These are phyloP conservation scores for Troilus luridus DNA, from an alignment of 2,888 invertebrate species.

Conservation along the genomic window DNA sequence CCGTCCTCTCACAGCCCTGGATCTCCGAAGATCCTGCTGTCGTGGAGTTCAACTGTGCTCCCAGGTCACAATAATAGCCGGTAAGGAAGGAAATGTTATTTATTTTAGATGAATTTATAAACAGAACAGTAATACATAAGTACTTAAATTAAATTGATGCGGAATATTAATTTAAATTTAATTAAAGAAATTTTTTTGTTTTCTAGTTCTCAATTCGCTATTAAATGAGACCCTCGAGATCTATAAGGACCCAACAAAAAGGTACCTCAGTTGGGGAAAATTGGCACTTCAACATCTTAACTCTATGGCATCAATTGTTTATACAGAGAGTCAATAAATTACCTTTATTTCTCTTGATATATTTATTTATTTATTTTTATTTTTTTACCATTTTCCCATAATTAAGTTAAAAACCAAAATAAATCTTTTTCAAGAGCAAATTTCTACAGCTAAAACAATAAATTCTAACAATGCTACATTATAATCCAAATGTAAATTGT, in stretches of 20 bases:
- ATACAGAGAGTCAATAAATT: conserved; percentile 19
- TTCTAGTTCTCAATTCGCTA: neutral
- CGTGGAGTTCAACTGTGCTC: conserved; percentile 13
- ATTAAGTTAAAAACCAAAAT: neutral
- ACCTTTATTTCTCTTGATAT: neutral
- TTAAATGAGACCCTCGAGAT: neutral
- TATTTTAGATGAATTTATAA: neutral
- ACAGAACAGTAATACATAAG: neutral
- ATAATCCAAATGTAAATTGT: no score
- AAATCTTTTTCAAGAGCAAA: no score
- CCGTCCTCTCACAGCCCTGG: conserved; percentile 55
- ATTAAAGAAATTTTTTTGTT: neutral
- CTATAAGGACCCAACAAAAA: conserved; percentile 9
- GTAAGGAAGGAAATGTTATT: neutral
- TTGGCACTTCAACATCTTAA: conserved; percentile 25
- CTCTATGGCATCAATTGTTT: neutral
- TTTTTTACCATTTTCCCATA: no score
- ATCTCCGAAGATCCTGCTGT: conserved; percentile 37
- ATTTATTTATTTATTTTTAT: neutral
- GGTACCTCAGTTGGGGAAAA: conserved; percentile 36
- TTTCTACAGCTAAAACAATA: no score
- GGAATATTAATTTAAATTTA: neutral
- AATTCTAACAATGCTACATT: no score
- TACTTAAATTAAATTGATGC: neutral
- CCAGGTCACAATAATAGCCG: neutral